A percentile compares a stretch with the other conserved stretches of the same genome.
Conservation (phyloP, 1,140 invertebrate genomes). For the Watersipora subatra region DNA sequence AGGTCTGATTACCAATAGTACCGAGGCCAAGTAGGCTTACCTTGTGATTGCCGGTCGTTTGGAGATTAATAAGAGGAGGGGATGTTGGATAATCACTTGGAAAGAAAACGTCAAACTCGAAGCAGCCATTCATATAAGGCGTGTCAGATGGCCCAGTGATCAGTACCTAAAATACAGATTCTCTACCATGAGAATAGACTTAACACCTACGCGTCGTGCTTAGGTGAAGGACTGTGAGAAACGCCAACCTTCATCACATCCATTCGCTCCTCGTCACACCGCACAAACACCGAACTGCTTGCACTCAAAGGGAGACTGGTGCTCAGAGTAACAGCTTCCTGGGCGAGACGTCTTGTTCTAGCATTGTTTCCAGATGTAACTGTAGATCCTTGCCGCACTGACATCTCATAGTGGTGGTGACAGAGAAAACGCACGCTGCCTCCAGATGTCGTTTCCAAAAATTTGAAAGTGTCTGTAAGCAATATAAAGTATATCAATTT, state of each 20-base stretch:
- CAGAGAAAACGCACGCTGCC: conserved; percentile 66
- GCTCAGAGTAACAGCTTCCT: conserved; percentile 87
- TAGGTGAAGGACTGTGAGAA: too few species aligned
- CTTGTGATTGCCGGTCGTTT: conserved; percentile 75
- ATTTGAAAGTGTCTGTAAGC: neutral
- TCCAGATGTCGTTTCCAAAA: conserved; percentile 14
- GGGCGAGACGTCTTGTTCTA: conserved; percentile 79
- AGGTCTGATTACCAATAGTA: too few species aligned
- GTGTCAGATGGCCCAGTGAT: conserved; percentile 55
- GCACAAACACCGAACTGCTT: conserved; percentile 86
- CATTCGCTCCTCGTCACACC: conserved; percentile 80
- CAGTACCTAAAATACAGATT: conserved; percentile 52
- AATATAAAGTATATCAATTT: too few species aligned
- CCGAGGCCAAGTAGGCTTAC: too few species aligned
- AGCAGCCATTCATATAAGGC: conserved; percentile 44
- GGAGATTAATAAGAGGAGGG: conserved; percentile 66
- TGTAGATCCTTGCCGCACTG: neutral
- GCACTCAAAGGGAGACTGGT: conserved; percentile 82
- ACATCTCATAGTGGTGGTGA: conserved; percentile 80
- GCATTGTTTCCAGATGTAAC: neutral
- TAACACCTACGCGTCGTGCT: too few species aligned
- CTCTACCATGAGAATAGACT: neutral
- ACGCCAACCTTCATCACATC: conserved; percentile 93
- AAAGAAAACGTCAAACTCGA: conserved; percentile 46
- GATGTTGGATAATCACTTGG: conserved; percentile 42